These are phyloP conservation scores for Sebastolobus alascanus DNA, from an alignment of 2,797 vertebrate species.

Conservation along the genomic window DNA sequence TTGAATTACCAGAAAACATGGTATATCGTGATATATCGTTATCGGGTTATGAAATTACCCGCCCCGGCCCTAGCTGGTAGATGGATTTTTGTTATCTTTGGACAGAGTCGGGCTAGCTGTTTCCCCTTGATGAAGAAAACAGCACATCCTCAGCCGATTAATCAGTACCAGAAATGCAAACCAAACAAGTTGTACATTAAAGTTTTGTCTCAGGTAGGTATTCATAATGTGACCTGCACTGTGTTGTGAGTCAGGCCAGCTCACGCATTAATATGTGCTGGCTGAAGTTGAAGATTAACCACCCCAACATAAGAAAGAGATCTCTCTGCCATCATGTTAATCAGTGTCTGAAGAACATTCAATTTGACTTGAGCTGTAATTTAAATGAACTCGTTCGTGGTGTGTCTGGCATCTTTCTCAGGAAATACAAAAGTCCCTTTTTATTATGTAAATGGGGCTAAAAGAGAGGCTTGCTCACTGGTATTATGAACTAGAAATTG, in stretches of 20 bases:
- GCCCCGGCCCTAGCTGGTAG: not conserved
- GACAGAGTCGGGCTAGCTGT: not conserved
- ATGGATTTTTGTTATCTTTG: not conserved
- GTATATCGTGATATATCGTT: too few species aligned
- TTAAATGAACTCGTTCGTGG: not conserved
- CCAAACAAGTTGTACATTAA: not conserved
- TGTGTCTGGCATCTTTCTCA: not conserved
- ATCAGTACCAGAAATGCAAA: not conserved
- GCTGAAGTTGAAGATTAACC: slow-evolving; percentile 32
- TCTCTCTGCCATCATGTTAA: not conserved
- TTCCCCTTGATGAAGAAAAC: not conserved
- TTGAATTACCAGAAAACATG: too few species aligned
- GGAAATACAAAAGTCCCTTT: not conserved
- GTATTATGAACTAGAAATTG: not conserved
- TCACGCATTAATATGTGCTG: not conserved
- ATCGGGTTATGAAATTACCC: accelerated
- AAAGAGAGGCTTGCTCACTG: not conserved
- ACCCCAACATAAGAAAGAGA: not conserved
- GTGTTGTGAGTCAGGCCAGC: not conserved
- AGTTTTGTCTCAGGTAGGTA: not conserved
- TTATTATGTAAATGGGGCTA: not conserved
- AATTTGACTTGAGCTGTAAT: not conserved
- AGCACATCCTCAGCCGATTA: not conserved
- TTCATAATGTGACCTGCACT: not conserved
- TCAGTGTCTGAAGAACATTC: not conserved